Base-by-base conservation (phyloP, 2,888 invertebrate species). In the Meiosimyza platycephala region DNA sequence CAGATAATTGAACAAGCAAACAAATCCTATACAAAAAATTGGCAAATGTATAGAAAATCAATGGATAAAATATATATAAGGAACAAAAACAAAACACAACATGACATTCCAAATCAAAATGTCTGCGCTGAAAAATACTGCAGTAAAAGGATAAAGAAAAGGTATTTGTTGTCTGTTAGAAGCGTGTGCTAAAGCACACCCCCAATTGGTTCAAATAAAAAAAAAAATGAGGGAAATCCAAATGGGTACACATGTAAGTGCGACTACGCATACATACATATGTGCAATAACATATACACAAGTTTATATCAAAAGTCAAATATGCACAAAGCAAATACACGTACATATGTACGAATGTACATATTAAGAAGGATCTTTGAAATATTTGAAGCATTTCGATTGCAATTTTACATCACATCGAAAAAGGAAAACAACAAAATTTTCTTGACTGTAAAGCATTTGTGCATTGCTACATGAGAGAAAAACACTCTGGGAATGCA, bases 1-100 rank as follows among this genome's bases (percentile, higher is more conserved):
- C 55, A 54, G n/a, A 62, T 55, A 57, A 55, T 55, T 67, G 67
- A 67, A 67, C 67, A 69, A 16, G 40, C n/a, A 40, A 40, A 62
- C 22, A 57, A 62, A 62, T 40, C 33, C 47, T n/a, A 22, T 50
- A 50, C 64, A 64, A 64, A 28, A 66, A 52, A 54, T 54, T 55
- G 40, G 54, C 66, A 54, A 66, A 66, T 40, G 15, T 54, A 66
- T 47, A 66, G 40, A 64, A 68, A 55, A 68, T 15, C 40, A 15
- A 33, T 40, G 40, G 40, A 40, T 28, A 40, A 40, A 40, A 40
- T 40, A 40, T 9, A 9, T 6, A 47, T 16, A 11, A 11, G 28
- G 22, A 57, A 18, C 18, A 67, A 55, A 11, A 55, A 55, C 51
- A 40, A 67, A 40, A 40, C 16, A 55, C 48, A 48, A 68, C 6